phyloP scores from a whole-genome alignment of 2,888 invertebrate genomes.

The Priocnemis perturbator region DNA sequence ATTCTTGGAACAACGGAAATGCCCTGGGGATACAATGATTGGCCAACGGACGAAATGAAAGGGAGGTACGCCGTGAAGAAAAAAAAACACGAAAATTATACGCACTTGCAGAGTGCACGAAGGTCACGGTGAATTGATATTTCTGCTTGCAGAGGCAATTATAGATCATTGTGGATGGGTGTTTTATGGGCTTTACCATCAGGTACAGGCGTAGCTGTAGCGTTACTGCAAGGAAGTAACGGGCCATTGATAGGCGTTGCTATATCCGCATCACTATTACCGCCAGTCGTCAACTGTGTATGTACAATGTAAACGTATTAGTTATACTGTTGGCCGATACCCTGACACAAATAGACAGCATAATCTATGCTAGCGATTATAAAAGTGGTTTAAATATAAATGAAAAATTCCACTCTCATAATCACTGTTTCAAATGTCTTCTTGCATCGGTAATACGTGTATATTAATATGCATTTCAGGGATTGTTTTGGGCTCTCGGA shows the following conservation, averaged over 20 bases:
- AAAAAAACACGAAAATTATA: too few relatives aligned
- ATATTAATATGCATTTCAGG: conserved; percentile 74
- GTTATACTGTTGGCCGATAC: neutral
- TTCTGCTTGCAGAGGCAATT: conserved; percentile 79
- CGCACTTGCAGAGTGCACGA: neutral
- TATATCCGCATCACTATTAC: conserved; percentile 90
- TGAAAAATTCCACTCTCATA: too few relatives aligned
- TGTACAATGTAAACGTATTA: conserved; percentile 4
- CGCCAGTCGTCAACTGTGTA: conserved; percentile 91
- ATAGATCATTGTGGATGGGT: conserved; percentile 85
- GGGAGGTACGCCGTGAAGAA: conserved; percentile 78
- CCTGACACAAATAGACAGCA: too few relatives aligned
- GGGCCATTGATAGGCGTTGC: conserved; percentile 92
- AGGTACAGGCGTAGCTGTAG: conserved; percentile 88
- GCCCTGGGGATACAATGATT: conserved; percentile 86
- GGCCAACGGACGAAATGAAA: conserved; percentile 89
- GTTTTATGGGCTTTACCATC: conserved; percentile 85
- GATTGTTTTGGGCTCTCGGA: conserved; percentile 84
- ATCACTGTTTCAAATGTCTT: neutral
- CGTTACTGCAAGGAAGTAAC: conserved; percentile 89
- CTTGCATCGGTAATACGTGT: neutral
- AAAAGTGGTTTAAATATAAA: too few relatives aligned
- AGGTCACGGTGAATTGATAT: neutral
- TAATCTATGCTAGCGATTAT: too few relatives aligned
- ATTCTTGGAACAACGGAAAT: conserved; percentile 84